These are phyloP conservation scores for Caenorhabditis sp. DNA, from an alignment of 2,888 invertebrate species.

Conservation along the genomic window DNA sequence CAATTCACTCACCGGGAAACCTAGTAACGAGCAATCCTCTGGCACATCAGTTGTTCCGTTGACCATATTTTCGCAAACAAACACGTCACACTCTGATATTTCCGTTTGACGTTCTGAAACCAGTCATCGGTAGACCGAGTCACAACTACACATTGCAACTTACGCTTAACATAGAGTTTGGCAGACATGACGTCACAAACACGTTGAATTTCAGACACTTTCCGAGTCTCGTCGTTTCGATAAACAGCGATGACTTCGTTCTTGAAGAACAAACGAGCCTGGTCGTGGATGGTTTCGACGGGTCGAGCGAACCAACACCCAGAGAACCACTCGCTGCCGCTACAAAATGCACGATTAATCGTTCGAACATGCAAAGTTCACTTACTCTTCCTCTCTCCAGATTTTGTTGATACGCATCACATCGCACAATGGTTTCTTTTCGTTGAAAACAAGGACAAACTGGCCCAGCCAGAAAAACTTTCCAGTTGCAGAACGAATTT, in stretches of 20 bases:
- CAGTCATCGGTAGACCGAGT: not conserved
- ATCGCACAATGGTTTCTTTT: slow-evolving; percentile 92
- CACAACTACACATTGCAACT: slow-evolving; percentile 28
- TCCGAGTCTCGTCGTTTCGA: slow-evolving; percentile 90
- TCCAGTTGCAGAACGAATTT: slow-evolving; percentile 63
- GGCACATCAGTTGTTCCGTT: slow-evolving; percentile 64
- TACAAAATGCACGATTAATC: too few relatives aligned
- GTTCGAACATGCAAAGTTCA: too few relatives aligned
- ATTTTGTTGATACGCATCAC: slow-evolving; percentile 95
- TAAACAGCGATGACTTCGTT: slow-evolving; percentile 87
- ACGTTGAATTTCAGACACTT: slow-evolving; percentile 93
- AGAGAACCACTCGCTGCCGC: slow-evolving; percentile 93
- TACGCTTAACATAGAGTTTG: slow-evolving; percentile 87
- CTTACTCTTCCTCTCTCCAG: slow-evolving; percentile 90
- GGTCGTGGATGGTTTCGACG: slow-evolving; percentile 89
- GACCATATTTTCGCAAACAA: slow-evolving; percentile 85
- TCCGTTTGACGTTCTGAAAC: slow-evolving; percentile 92
- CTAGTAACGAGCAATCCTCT: slow-evolving; percentile 44
- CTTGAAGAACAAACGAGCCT: slow-evolving; percentile 89
- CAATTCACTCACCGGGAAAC: slow-evolving; percentile 3
- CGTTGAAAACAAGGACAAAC: slow-evolving; percentile 93
- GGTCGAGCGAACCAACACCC: slow-evolving; percentile 96
- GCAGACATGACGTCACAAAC: slow-evolving; percentile 94
- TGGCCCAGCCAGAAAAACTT: slow-evolving; percentile 87
- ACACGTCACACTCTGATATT: slow-evolving; percentile 93